Evolutionary conservation across 2,888 invertebrate species (phyloP).

Genomic region (Harpalus rubripes): DNA sequence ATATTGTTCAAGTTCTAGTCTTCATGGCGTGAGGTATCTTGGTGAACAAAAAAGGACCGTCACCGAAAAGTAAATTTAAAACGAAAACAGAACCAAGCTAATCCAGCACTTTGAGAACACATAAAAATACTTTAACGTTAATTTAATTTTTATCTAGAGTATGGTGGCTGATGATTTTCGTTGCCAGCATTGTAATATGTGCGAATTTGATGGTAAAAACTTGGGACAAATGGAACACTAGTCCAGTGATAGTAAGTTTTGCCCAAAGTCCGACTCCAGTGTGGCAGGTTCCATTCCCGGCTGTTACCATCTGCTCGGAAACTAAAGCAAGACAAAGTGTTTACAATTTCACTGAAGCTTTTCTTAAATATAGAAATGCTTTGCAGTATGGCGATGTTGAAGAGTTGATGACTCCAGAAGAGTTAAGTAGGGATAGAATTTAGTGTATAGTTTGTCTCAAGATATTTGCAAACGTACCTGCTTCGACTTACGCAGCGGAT

Average conservation of each 20-base stretch:
- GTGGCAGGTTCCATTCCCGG: conserved; percentile 81
- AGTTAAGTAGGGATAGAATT: conserved; percentile 77
- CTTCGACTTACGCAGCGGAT: no score
- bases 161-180: conserved; percentile 83
- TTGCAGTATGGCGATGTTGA: conserved; percentile 25
- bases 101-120: no score
- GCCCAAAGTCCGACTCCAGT: conserved; percentile 86
- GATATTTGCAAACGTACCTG: no score
- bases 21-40: conserved; percentile 76
- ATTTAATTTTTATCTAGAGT: conserved; percentile 78
- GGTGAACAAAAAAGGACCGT: conserved; percentile 74
- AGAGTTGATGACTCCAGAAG: conserved; percentile 78
- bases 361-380: conserved; percentile 73
- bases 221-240: conserved; percentile 86
- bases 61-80: conserved; percentile 76
- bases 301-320: conserved; percentile 75
- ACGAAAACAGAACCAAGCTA: no score
- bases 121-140: neutral
- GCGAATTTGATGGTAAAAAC: conserved; percentile 82
- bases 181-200: conserved; percentile 82
- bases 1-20: conserved; percentile 74
- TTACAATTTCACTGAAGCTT: conserved; percentile 83
- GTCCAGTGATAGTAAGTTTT: conserved; percentile 88
- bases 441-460: no score
- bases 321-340: conserved; percentile 83